phyloP scores from a whole-genome alignment of 1,140 invertebrate genomes.

The Dufourea novaeangliae region DNA sequence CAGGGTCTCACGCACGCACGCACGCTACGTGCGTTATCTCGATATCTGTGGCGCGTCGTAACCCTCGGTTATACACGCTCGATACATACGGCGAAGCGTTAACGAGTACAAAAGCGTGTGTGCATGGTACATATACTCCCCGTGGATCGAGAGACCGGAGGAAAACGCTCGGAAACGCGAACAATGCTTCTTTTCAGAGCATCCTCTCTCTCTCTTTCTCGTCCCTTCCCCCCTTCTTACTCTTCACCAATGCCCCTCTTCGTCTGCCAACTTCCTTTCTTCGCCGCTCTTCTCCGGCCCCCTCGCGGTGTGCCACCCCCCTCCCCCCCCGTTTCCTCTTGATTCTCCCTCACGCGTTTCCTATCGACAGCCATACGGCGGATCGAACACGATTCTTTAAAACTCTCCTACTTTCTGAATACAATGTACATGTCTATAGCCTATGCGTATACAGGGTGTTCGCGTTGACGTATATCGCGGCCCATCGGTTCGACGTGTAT shows the following conservation, averaged over 20 bases:
- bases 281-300: background rate
- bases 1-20: conserved; percentile 60
- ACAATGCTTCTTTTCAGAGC: conserved; percentile 45
- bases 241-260: background rate
- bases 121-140: conserved; percentile 6
- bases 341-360: background rate
- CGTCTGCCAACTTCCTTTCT: background rate
- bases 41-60: conserved; percentile 34
- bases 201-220: background rate
- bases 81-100: conserved; percentile 24
- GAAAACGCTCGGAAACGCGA: conserved; percentile 58
- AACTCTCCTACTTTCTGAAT: no score
- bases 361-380: background rate
- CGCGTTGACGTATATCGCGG: background rate
- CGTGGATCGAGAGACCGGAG: conserved; percentile 28
- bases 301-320: background rate
- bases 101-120: conserved; percentile 35
- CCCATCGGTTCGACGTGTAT: background rate
- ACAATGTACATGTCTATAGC: conserved; percentile 77
- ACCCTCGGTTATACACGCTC: conserved; percentile 15
- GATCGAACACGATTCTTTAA: background rate
- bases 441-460: conserved; percentile 42
- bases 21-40: conserved; percentile 70
- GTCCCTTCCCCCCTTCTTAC: background rate
- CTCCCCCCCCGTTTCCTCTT: conserved; percentile 27